These are phyloP conservation scores for Bhutanitis thaidina DNA, from an alignment of 2,888 invertebrate genomes.

Conservation along the genomic window DNA sequence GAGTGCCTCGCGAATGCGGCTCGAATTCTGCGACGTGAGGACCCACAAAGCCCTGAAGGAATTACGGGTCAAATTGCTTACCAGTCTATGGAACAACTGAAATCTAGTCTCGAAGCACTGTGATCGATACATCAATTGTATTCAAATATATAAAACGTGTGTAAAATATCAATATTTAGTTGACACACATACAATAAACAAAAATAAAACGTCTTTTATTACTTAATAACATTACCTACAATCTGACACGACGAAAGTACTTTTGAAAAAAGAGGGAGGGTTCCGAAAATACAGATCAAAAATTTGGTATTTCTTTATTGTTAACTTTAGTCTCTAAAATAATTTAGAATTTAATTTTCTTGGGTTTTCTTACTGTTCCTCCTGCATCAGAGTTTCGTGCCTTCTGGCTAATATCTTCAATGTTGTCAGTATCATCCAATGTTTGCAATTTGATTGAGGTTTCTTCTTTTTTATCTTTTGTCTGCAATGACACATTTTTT, in stretches of 20 bases:
- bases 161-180: too few species aligned
- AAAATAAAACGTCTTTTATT: too few species aligned
- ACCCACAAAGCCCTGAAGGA: slow-evolving; percentile 82
- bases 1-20: slow-evolving; percentile 82
- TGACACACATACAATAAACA: too few species aligned
- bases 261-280: too few species aligned
- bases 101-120: slow-evolving; percentile 56
- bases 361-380: slow-evolving; percentile 49
- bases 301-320: neutral
- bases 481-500: slow-evolving; percentile 45
- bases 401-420: slow-evolving; percentile 63
- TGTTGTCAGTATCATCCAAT: slow-evolving; percentile 49
- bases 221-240: too few species aligned
- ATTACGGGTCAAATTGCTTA: slow-evolving; percentile 81
- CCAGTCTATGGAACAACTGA: slow-evolving; percentile 69
- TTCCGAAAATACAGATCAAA: neutral
- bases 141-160: too few species aligned
- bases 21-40: slow-evolving; percentile 84
- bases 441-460: slow-evolving; percentile 66
- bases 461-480: slow-evolving; percentile 60
- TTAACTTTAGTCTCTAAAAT: neutral
- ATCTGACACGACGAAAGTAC: too few species aligned
- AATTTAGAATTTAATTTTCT: slow-evolving; percentile 64
- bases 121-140: slow-evolving; percentile 33
- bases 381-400: slow-evolving; percentile 26